These are phyloP conservation scores for Phengaris arion DNA, from an alignment of 2,888 invertebrate genomes.

Conservation along the genomic window DNA sequence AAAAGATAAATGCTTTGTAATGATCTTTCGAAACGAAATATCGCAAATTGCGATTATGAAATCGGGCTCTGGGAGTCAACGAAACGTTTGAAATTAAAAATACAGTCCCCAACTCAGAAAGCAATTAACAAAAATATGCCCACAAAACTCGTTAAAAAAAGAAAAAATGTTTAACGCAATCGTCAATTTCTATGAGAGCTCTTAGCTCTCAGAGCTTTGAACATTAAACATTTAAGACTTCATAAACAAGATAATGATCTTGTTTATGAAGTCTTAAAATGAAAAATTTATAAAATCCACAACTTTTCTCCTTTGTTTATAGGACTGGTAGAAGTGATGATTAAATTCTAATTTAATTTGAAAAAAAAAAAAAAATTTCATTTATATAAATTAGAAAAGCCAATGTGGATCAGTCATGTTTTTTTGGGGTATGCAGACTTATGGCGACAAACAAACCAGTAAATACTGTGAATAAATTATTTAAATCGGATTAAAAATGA, in stretches of 20 bases:
- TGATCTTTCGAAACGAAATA: neutral
- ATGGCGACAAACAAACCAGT: no score
- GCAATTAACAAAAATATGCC: conserved; percentile 6
- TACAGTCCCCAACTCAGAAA: neutral
- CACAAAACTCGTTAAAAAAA: neutral
- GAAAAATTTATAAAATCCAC: conserved; percentile 19
- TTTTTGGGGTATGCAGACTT: no score
- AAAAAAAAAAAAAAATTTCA: neutral
- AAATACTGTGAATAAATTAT: no score
- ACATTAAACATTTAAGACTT: conserved; percentile 16
- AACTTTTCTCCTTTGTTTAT: neutral
- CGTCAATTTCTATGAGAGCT: conserved; percentile 12
- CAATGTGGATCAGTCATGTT: neutral
- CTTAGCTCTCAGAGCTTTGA: neutral
- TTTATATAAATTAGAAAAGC: neutral
- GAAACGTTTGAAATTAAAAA: neutral
- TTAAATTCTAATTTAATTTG: neutral
- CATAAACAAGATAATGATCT: no score
- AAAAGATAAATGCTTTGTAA: neutral
- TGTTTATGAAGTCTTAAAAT: conserved; percentile 3
- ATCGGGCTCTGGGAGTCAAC: neutral
- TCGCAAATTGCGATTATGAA: conserved; percentile 2
- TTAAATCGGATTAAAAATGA: no score
- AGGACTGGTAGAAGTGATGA: neutral
- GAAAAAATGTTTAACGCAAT: neutral